Evolutionary conservation across 2,113 vertebrate genomes (phyloP), one percentile per base, ranked within the genome.

Genomic region (Eleginops maclovinus): DNA sequence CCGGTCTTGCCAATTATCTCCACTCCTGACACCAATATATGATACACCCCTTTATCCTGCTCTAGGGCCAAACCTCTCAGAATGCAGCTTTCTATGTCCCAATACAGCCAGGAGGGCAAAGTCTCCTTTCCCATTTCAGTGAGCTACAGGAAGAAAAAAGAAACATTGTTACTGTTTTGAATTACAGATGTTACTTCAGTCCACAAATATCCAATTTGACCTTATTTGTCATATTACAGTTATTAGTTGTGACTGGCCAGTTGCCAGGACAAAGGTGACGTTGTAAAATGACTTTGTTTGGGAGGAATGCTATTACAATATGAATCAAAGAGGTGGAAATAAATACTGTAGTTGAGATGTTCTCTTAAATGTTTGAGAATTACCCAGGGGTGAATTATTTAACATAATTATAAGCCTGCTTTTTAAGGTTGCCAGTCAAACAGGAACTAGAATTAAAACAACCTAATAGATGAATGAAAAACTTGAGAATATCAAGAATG

Each of bases 41-140:
- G 97, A 90, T 98, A 96, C 59, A 97, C 95, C 0, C 98, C 97
- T 91, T 97, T 98, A 92, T 99, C 97, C 0, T 95, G 96, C 88
- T 98, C 97, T 43, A 99, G 95, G 36, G 98, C 97, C 70, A 99
- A 92, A 54, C 97, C 98, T 92, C 95, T 96, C 44, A 99, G 85
- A 66, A 90, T 89, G 77, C 95, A 95, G 81, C 88, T 93, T 71
- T 95, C 93, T 0, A 67, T 54, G 4, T 98, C 97, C 97, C 97
- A 98, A 79, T 96, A 94, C 53, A 99, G 91, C 97, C 97, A 99
- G 21, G 96, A 92, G 13, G 97, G 97, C 83, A 98, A 89, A 40
- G 90, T 91, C 47, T 96, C 95, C 92, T 96, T 98, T 78, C 96
- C 97, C 55, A 95, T 94, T 12, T 97, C 96, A 0, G 95, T 96